Conservation (phyloP, 2,113 vertebrate genomes). For the Esox niger region DNA sequence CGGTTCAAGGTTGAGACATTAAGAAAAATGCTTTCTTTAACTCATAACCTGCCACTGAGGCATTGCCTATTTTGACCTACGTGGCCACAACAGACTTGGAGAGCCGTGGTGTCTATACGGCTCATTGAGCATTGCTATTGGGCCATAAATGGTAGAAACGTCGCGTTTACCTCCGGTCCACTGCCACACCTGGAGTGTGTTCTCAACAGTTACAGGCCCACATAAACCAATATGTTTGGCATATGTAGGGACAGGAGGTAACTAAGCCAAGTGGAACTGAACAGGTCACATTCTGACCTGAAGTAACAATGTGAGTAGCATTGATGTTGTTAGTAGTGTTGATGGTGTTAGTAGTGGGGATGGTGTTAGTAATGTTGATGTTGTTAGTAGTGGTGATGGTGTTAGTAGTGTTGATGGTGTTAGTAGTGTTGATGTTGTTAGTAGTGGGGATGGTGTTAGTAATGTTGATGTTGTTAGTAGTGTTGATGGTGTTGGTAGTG, state of each 20-base stretch:
- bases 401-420: too few species aligned
- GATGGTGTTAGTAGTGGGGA: too few species aligned
- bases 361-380: too few species aligned
- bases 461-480: too few species aligned
- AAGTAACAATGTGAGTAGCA: too few species aligned
- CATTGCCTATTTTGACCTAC: not conserved
- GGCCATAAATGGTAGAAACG: constrained; percentile 24
- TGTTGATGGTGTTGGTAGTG: too few species aligned
- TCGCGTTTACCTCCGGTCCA: constrained; percentile 14
- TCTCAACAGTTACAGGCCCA: constrained; percentile 28
- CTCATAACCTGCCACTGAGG: not conserved
- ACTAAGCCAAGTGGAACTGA: not conserved
- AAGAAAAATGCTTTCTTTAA: not conserved
- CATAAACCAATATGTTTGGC: constrained; percentile 14
- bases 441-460: too few species aligned
- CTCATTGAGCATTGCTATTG: constrained; percentile 2
- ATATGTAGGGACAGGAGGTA: constrained; percentile 3
- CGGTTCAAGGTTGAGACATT: not conserved
- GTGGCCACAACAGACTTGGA: not conserved
- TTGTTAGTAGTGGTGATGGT: too few species aligned
- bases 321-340: too few species aligned
- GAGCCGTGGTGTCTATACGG: constrained; percentile 14
- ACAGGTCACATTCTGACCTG: not conserved
- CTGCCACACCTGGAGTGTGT: not conserved
- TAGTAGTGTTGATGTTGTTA: too few species aligned